phyloP scores from a whole-genome alignment of 2,113 vertebrate species.

The Oreochromis aureus region DNA sequence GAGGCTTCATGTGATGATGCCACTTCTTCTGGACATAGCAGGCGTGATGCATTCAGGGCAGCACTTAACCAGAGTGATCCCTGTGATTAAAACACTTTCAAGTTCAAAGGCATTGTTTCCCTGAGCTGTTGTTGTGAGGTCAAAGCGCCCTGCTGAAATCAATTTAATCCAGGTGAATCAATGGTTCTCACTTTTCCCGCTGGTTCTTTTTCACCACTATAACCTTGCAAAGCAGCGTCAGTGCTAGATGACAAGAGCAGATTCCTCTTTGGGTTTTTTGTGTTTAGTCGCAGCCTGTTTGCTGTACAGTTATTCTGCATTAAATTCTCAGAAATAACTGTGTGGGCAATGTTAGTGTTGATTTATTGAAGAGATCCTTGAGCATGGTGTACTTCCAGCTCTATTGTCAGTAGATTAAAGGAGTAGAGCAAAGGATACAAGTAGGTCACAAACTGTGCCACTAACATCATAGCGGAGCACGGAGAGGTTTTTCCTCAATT shows the following conservation, averaged over 20 bases:
- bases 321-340: not conserved
- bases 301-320: not conserved
- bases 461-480: not conserved
- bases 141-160: not conserved
- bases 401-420: constrained; percentile 16
- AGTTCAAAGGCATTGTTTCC: not conserved
- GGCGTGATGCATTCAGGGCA: constrained; percentile 6
- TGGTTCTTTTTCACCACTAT: not conserved
- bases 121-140: not conserved
- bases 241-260: not conserved
- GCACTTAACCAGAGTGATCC: not conserved
- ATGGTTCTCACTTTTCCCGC: not conserved
- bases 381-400: not conserved
- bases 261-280: accelerated
- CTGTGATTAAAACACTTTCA: not conserved
- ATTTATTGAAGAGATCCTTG: constrained; percentile 48
- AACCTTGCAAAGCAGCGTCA: not conserved
- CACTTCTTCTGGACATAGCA: constrained; percentile 3
- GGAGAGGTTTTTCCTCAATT: not conserved
- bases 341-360: not conserved
- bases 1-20: constrained; percentile 7
- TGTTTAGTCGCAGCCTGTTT: not conserved
- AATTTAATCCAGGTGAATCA: not conserved
- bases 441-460: constrained; percentile 53
- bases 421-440: constrained; percentile 13